A percentile compares a stretch with the other conserved stretches of the same genome.
phyloP scores from a whole-genome alignment of 2,888 invertebrate species.

The Agonopterix subpropinquella region DNA sequence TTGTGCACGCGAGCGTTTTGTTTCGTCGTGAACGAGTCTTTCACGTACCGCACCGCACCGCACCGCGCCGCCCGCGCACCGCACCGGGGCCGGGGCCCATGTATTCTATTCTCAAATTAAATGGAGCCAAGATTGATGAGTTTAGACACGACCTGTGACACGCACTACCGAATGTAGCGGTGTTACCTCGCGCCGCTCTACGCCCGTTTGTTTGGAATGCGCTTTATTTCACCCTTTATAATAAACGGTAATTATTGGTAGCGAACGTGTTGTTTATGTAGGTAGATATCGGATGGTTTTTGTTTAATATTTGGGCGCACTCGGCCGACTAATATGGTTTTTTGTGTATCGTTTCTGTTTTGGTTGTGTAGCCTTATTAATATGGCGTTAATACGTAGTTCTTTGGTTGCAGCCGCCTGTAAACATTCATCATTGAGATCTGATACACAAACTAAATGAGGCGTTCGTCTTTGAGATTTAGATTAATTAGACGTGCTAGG shows the following conservation, averaged over 20 bases:
- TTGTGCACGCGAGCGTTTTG: constrained; percentile 66
- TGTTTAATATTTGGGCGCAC: constrained; percentile 52
- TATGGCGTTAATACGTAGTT: constrained; percentile 49
- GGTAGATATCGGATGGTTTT: constrained; percentile 42
- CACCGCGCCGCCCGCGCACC: constrained; percentile 7
- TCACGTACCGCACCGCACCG: constrained; percentile 24
- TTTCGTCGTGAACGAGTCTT: constrained; percentile 45
- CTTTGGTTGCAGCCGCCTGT: constrained; percentile 34
- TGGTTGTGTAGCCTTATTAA: constrained; percentile 48
- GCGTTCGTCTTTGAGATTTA: constrained; percentile 5
- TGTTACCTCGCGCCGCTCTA: constrained; percentile 14
- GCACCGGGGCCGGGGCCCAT: constrained; percentile 15
- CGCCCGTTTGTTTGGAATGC: constrained; percentile 50
- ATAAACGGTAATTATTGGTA: constrained; percentile 65
- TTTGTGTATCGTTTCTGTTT: constrained; percentile 41
- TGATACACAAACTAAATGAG: constrained; percentile 33
- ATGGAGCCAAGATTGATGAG: constrained; percentile 71
- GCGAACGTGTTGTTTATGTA: constrained; percentile 41
- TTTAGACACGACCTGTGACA: constrained; percentile 71
- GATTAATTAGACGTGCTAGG: too few species aligned
- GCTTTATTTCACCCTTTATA: constrained; percentile 64
- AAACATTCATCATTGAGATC: constrained; percentile 42
- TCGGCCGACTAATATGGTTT: constrained; percentile 62
- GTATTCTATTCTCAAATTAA: constrained; percentile 62
- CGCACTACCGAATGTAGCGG: constrained; percentile 67